Base-by-base conservation (phyloP, 1,140 invertebrate genomes). In the Scylla paramamosain region DNA sequence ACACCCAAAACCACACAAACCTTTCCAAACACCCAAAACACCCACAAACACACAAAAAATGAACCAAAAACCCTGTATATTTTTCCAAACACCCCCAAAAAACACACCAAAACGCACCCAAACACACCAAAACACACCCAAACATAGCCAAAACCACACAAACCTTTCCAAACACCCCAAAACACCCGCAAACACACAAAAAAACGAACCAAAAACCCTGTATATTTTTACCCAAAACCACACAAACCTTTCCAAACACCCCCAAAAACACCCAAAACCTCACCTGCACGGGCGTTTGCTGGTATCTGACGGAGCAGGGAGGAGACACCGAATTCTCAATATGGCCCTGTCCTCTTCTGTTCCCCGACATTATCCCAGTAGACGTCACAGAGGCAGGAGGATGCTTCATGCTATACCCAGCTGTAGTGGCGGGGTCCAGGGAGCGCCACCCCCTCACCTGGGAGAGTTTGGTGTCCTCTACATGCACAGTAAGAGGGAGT, bases 201-300 rank as follows among this genome's bases (percentile, higher is more conserved):
- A 59, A 12, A 12, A 59, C 52, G 10, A 2, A 59, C 52, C 52
- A 59, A 59, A 59, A 12, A 59, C 52, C 52, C 52, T 12, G 0
- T 59, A 39, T 2, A 39, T n/a, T 14, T 14, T 48, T 14, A 4
- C 46, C 46, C 46, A 48, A 12, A 12, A 12, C 10, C 52, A 59
- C 2, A 59, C 52, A 59, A 12, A 59, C 52, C 52, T 8, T 59
- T 20, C 16, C 2, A 59, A 12, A 59, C 52, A 59, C 3, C 52
- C 8, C 8, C 20, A 77, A 25, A 77, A 0, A 12, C 67, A 12
- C 0, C n/a, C 6, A 52, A 20, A 0, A 6, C 0, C 92, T 95
- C 96, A 96, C 98, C 97, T 99, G 98, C 25, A 99, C 98, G 20
- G 98, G 98, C 95, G 98, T 98, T 97, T 99, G 99, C 96, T 99